phyloP scores from a whole-genome alignment of 2,113 vertebrate species.

The Eubucco bourcierii region DNA sequence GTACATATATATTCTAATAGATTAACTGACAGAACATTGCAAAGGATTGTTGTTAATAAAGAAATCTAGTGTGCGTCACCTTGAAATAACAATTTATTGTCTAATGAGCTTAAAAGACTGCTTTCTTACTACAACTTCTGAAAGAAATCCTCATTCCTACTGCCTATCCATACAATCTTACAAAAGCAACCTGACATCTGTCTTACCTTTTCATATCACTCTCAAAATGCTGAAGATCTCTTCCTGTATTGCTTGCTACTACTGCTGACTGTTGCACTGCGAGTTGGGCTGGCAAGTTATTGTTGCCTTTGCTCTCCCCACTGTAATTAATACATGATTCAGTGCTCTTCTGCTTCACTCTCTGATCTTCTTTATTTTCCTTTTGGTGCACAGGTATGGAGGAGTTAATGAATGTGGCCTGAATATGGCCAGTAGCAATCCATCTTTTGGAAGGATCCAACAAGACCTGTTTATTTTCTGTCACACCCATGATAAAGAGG shows the following conservation, averaged over 20 bases:
- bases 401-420: constrained; percentile 26
- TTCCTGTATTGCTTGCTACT: not conserved
- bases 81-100: not conserved
- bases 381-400: constrained; percentile 28
- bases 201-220: constrained; percentile 60
- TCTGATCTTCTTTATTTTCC: constrained; percentile 41
- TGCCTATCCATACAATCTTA: not conserved
- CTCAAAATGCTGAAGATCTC: constrained; percentile 14
- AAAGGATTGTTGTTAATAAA: not conserved
- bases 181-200: not conserved
- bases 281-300: not conserved
- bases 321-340: constrained; percentile 28
- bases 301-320: constrained; percentile 1
- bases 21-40: not conserved
- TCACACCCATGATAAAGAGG: constrained; percentile 14
- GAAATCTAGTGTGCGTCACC: not conserved
- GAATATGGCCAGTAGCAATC: constrained; percentile 34
- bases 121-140: not conserved
- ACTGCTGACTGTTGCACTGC: not conserved
- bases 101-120: not conserved
- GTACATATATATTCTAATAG: not conserved
- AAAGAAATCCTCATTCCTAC: not conserved
- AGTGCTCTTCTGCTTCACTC: not conserved
- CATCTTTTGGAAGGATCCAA: constrained; percentile 54
- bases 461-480: constrained; percentile 48